Percentiles rank a stretch among this genome's conserved stretches.
Evolutionary conservation across 2,888 invertebrate genomes (phyloP).

Genomic region (Synanthedon tipuliformis): DNA sequence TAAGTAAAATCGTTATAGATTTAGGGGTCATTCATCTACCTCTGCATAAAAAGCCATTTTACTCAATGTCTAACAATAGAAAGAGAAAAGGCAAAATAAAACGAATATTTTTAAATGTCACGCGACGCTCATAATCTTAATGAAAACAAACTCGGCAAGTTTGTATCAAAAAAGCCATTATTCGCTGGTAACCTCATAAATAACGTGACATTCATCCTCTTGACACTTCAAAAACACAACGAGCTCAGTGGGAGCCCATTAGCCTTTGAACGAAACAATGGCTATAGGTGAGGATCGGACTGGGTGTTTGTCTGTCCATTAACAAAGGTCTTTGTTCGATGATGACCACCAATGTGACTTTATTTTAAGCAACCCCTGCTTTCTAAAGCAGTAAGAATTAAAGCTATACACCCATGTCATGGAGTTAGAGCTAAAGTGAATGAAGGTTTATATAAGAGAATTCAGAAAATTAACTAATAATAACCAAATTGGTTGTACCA

Average conservation of each 20-base stretch:
- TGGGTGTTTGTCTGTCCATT: conserved; percentile 35
- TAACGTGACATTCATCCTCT: conserved; percentile 58
- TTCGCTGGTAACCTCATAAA: conserved; percentile 47
- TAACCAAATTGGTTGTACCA: too few species aligned
- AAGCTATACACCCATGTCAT: too few species aligned
- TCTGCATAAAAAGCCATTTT: too few species aligned
- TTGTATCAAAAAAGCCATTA: conserved; percentile 9
- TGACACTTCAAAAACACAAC: conserved; percentile 59
- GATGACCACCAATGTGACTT: background rate
- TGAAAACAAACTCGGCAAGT: conserved; percentile 11
- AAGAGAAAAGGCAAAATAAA: conserved; percentile 10
- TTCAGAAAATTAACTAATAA: too few species aligned
- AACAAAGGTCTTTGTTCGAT: conserved; percentile 25
- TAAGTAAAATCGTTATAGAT: too few species aligned
- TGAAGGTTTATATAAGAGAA: too few species aligned
- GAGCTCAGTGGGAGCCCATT: conserved; percentile 40
- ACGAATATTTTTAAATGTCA: conserved; percentile 21
- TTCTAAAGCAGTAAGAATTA: too few species aligned
- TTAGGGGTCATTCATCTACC: too few species aligned
- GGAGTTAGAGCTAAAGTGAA: too few species aligned
- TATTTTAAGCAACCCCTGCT: background rate
- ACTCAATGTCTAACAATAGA: too few species aligned
- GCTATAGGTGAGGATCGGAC: conserved; percentile 24
- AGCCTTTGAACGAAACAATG: conserved; percentile 60
- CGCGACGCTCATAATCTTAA: conserved; percentile 14